These are phyloP conservation scores for Hydraecia micacea DNA, from an alignment of 2,888 invertebrate species.

Conservation along the genomic window DNA sequence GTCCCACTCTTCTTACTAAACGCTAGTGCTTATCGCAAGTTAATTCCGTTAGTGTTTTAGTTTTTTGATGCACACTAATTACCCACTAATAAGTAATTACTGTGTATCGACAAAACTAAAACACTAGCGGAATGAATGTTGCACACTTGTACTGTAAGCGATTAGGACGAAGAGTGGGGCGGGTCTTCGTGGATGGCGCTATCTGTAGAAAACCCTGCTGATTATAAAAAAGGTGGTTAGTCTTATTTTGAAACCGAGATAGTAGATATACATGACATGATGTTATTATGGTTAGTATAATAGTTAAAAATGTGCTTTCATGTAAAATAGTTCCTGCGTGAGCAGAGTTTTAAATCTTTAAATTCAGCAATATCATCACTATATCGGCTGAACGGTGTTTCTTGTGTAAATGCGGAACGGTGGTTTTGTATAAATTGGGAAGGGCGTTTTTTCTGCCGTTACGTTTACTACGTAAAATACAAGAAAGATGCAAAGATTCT, in stretches of 20 bases:
- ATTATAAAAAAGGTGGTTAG: too few species aligned
- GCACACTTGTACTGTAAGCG: too few species aligned
- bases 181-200: too few species aligned
- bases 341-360: not conserved
- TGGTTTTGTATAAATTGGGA: constrained; percentile 5
- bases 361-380: not conserved
- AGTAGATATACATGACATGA: not conserved
- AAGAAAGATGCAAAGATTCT: not conserved
- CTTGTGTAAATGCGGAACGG: constrained; percentile 27
- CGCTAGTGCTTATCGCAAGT: too few species aligned
- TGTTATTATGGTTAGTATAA: not conserved
- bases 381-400: not conserved
- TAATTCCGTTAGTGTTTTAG: too few species aligned
- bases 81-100: too few species aligned
- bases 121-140: too few species aligned
- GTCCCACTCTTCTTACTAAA: too few species aligned
- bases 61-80: too few species aligned
- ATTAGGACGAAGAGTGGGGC: too few species aligned
- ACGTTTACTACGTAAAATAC: not conserved
- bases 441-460: not conserved
- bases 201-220: too few species aligned
- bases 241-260: not conserved
- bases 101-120: too few species aligned
- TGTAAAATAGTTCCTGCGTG: not conserved
- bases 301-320: not conserved